phyloP scores from a whole-genome alignment of 1,140 invertebrate genomes.

The Meteorus sp. region DNA sequence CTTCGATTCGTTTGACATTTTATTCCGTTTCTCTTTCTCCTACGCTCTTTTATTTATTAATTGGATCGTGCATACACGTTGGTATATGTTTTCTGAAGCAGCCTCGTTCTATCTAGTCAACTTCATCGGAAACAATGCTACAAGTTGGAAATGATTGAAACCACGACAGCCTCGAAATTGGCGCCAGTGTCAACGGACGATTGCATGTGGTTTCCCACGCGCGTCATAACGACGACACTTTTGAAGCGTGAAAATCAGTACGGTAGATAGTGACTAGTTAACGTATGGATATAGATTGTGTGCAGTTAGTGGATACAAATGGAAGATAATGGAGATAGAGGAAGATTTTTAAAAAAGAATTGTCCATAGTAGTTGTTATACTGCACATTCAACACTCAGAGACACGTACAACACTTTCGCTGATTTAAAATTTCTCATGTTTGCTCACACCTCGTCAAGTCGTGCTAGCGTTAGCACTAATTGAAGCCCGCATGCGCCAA shows the following conservation, averaged over 20 bases:
- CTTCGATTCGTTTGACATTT: too few species aligned
- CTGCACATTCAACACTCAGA: too few species aligned
- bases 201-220: slow-evolving; percentile 20
- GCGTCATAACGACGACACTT: slow-evolving; percentile 16
- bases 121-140: background rate
- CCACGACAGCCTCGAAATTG: slow-evolving; percentile 9
- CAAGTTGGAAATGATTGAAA: slow-evolving; percentile 23
- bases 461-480: slow-evolving; percentile 22
- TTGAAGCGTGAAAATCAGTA: background rate
- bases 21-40: too few species aligned
- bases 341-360: slow-evolving; percentile 4
- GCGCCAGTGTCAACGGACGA: slow-evolving; percentile 11
- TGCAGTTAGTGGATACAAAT: too few species aligned
- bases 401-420: too few species aligned
- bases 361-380: too few species aligned
- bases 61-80: too few species aligned
- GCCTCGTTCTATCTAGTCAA: too few species aligned
- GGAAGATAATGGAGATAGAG: background rate
- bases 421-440: slow-evolving; percentile 14
- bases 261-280: too few species aligned
- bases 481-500: slow-evolving; percentile 26
- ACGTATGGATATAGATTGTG: too few species aligned
- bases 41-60: too few species aligned
- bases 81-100: too few species aligned
- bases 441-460: background rate